These are phyloP conservation scores for Agrotis puta DNA, from an alignment of 2,888 invertebrate species.

Conservation along the genomic window DNA sequence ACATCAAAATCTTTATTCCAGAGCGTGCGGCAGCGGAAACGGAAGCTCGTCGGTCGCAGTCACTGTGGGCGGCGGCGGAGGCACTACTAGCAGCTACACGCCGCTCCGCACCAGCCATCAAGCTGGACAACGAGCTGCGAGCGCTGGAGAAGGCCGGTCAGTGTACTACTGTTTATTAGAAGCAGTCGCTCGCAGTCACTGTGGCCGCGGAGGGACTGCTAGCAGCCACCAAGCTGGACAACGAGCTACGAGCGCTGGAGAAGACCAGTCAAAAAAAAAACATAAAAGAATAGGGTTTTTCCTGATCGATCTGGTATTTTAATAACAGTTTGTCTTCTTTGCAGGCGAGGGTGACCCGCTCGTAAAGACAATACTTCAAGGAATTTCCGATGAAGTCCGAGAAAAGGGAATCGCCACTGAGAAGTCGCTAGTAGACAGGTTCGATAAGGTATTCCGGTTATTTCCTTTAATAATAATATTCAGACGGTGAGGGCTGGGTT, in stretches of 20 bases:
- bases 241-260: conserved; percentile 94
- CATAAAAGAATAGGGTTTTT: no score
- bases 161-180: conserved; percentile 79
- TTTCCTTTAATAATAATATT: conserved; percentile 12
- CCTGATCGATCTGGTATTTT: no score
- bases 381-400: conserved; percentile 94
- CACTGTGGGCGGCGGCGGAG: conserved; percentile 98
- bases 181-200: conserved; percentile 95
- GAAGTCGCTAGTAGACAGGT: conserved; percentile 95
- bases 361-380: conserved; percentile 94
- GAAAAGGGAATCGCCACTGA: conserved; percentile 97
- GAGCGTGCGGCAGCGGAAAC: conserved; percentile 25
- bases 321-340: conserved; percentile 38
- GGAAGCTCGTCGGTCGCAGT: conserved; percentile 93
- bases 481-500: no score
- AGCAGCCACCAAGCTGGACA: conserved; percentile 91
- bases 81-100: conserved; percentile 95
- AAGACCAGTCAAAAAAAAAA: conserved; percentile 94
- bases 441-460: conserved; percentile 91
- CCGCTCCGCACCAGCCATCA: conserved; percentile 89
- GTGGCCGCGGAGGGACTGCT: conserved; percentile 97
- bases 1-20: not conserved
- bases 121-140: conserved; percentile 93
- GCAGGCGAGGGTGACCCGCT: conserved; percentile 94
- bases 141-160: conserved; percentile 94